These are phyloP conservation scores for Siderastrea radians DNA, from an alignment of 92 coral and sea anemone species.

Conservation along the genomic window DNA sequence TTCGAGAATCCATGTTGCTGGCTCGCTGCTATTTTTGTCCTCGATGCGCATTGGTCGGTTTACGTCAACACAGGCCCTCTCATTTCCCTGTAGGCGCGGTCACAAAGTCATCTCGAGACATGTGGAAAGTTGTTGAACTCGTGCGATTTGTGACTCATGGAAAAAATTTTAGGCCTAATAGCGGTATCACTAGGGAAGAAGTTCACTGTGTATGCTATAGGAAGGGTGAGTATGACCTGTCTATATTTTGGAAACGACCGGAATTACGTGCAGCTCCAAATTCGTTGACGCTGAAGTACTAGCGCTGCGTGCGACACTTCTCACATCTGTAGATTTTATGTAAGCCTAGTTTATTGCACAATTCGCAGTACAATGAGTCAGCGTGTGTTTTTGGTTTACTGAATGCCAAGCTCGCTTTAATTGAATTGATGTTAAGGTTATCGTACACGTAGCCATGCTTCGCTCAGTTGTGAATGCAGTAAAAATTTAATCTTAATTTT, in stretches of 20 bases:
- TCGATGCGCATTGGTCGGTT: constrained; percentile 82
- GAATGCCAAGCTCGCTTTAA: neutral
- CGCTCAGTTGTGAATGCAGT: neutral
- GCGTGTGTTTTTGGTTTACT: neutral
- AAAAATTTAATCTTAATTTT: neutral
- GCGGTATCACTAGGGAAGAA: constrained; percentile 97
- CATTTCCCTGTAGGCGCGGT: constrained; percentile 46
- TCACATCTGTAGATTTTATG: neutral
- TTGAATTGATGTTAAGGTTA: neutral
- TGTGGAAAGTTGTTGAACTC: constrained; percentile 8
- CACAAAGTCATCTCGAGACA: constrained; percentile 60
- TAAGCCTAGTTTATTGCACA: too few species aligned
- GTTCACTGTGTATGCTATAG: constrained; percentile 95
- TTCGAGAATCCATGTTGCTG: neutral
- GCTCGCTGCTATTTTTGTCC: constrained; percentile 33
- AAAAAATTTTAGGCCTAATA: constrained; percentile 93
- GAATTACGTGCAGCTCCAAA: neutral
- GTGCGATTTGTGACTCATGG: constrained; percentile 63
- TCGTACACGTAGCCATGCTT: neutral
- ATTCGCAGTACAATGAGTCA: neutral
- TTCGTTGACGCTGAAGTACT: neutral
- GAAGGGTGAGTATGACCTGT: constrained; percentile 82
- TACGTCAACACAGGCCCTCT: constrained; percentile 8
- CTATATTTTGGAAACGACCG: neutral
- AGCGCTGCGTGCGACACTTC: too few species aligned